phyloP scores from a whole-genome alignment of 2,797 vertebrate genomes.

The Amphiprion clarkii region DNA sequence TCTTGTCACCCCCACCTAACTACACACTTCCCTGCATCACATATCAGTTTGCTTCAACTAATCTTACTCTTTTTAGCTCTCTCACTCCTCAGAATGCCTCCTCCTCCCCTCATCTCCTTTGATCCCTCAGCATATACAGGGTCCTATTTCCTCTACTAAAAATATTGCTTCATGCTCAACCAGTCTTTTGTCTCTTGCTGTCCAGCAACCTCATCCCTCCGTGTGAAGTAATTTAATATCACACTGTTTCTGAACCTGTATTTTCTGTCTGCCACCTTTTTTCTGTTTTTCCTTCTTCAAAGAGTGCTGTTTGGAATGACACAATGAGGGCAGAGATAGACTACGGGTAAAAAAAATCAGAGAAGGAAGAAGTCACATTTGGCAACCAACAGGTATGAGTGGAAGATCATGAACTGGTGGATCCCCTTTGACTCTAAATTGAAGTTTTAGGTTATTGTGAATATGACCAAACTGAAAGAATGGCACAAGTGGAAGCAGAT shows the following conservation, averaged over 20 bases:
- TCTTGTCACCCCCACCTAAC: conserved; percentile 17
- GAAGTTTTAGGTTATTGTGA: not conserved
- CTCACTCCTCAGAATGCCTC: conserved; percentile 1
- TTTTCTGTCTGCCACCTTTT: conserved; percentile 9
- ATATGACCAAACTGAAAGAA: not conserved
- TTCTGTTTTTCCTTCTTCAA: not conserved
- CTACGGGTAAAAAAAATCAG: not conserved
- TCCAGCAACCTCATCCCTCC: not conserved
- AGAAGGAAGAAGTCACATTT: not conserved
- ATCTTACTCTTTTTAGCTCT: conserved; percentile 16
- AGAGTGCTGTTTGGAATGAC: conserved; percentile 8
- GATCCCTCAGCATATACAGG: conserved; percentile 16
- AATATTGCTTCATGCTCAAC: conserved; percentile 21
- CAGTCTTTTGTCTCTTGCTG: conserved; percentile 13
- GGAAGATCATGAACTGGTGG: not conserved
- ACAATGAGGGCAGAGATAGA: not conserved
- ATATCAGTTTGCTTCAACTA: conserved; percentile 23
- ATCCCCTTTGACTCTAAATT: not conserved
- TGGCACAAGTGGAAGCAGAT: not conserved
- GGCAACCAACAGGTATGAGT: not conserved
- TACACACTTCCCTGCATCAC: conserved; percentile 9
- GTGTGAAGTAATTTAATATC: not conserved
- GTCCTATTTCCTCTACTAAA: conserved; percentile 12
- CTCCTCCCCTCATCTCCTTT: conserved; percentile 19
- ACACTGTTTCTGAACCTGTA: not conserved